Base-by-base conservation (phyloP, 1,140 invertebrate species). In the Tribolium castaneum region DNA sequence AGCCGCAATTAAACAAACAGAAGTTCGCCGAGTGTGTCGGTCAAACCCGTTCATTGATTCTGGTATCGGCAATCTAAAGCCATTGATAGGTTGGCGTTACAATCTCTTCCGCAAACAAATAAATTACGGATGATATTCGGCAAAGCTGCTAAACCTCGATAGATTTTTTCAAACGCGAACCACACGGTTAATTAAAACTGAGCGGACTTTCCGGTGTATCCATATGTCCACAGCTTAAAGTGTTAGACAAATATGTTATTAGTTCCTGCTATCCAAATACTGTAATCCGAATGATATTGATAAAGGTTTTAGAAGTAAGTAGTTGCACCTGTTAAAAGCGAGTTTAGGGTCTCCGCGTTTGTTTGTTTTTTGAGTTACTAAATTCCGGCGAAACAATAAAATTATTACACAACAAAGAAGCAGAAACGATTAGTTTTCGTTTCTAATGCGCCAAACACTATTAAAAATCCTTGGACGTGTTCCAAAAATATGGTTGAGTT, bases 401-500 rank as follows among this genome's bases (percentile, higher is more conserved):
- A 34, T 66, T 35, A 66, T 66, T 66, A 66, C 59, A 66, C 59
- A 66, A 66, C 59, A 66, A 66, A 66, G 59, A 66, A 59, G 12
- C 30, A 66, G 3, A 66, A 45, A 39, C 59, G 12, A 12, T 66
- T 66, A 66, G 59, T 66, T 66, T 62, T 66, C 59, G n/a, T 19
- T 59, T 59, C 54, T 59, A 59, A 22, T 59, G 22, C 54, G 54
- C 59, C 59, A 13, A 66, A 66, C 59, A 66, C 19, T 45, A 77
- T 77, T 77, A 52, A 77, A 77, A 76, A 78, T 78, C 62, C 62
- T 79, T 80, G 78, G 74, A 77, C 52, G 12, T 7, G n/a, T 77
- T 75, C 78, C 78, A 80, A 80, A 66, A 75, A 66, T 66, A 66
- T 66, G 59, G 59, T 35, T 2, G 34, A 35, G 30, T 66, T 66